A percentile compares a stretch with the other conserved stretches of the same genome.
Conservation (phyloP, 2,888 invertebrate species). For the Piscicola geometra region DNA sequence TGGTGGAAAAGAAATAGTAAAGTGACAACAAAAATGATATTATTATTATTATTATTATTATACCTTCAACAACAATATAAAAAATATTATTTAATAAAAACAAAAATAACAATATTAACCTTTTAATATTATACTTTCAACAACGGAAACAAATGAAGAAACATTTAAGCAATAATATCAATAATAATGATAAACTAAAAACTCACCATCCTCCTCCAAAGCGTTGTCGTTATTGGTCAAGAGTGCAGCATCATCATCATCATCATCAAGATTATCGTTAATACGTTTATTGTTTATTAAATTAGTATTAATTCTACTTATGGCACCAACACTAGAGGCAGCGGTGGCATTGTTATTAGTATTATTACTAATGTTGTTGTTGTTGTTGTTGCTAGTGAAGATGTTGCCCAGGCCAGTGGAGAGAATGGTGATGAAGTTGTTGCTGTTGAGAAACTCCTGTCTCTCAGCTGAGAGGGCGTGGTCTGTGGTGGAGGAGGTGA, state of each 20-base stretch:
- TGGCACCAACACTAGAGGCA: background rate
- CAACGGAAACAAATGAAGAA: no score
- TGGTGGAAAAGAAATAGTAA: no score
- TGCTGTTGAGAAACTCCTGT: constrained; percentile 29
- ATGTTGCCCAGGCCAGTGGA: background rate
- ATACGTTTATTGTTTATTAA: background rate
- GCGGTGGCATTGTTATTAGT: no score
- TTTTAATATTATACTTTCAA: no score
- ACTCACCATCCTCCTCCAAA: background rate
- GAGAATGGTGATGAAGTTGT: constrained; percentile 10
- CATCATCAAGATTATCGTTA: background rate
- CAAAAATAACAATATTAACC: no score
- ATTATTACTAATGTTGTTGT: background rate
- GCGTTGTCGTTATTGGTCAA: background rate
- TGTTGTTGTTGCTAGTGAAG: background rate
- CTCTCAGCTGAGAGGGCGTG: constrained; percentile 23
- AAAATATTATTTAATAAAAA: no score
- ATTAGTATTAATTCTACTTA: background rate
- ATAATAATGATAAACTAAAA: no score
- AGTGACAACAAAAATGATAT: no score
- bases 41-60: no score
- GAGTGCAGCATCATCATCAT: background rate
- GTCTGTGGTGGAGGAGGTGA: no score
- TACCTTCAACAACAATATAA: no score
- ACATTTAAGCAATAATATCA: no score